Conservation (phyloP, 2,888 invertebrate genomes). For the Sipha maydis region DNA sequence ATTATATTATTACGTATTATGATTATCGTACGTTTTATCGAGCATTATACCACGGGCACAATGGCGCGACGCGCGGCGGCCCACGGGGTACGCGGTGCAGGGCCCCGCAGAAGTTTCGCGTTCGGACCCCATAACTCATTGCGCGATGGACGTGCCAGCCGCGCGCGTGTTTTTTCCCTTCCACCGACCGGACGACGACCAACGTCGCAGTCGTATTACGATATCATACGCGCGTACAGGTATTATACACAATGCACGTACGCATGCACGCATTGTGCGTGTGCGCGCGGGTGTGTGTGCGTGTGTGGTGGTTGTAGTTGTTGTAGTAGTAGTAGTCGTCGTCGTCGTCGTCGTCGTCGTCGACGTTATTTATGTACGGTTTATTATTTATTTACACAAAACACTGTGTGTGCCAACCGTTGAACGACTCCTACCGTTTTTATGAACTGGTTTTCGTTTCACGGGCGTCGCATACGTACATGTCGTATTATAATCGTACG, state of each 20-base stretch:
- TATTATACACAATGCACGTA: not conserved
- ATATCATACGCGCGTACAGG: not conserved
- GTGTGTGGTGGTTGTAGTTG: not conserved
- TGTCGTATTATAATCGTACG: not conserved
- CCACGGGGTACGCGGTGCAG: not conserved
- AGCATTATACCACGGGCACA: not conserved
- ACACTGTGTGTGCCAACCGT: constrained; percentile 54
- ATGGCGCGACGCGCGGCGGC: not conserved
- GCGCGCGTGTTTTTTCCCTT: constrained; percentile 23
- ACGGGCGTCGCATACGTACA: not conserved
- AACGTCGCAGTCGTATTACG: constrained; percentile 10
- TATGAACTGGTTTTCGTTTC: constrained; percentile 60
- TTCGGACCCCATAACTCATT: constrained; percentile 52
- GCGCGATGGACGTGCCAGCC: not conserved
- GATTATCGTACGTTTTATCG: not conserved
- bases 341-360: constrained; percentile 49
- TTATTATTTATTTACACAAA: constrained; percentile 62
- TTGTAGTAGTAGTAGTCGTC: not conserved
- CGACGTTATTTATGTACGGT: constrained; percentile 58
- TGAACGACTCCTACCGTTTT: constrained; percentile 61
- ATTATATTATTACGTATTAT: constrained; percentile 35
- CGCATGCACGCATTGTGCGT: too few relatives aligned
- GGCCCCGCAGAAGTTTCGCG: constrained; percentile 20
- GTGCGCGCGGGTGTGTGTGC: not conserved
- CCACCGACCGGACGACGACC: constrained; percentile 33